Base-by-base conservation (phyloP, 2,113 vertebrate genomes). In the Sapayoa aenigma region DNA sequence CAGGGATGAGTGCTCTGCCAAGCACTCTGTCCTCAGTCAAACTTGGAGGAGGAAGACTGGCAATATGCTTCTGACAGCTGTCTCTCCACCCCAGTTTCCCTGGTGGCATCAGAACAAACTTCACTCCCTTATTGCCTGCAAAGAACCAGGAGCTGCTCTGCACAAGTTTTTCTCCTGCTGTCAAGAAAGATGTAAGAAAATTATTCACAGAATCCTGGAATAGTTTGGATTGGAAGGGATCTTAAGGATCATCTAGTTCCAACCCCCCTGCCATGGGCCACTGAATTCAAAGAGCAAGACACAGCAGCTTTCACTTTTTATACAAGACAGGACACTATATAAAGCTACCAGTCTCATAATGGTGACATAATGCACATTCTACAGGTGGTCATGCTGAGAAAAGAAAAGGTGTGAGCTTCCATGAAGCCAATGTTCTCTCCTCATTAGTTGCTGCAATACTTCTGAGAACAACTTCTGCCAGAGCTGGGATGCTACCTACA, bases 341-440 rank as follows among this genome's bases (percentile, higher is more conserved):
- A 91, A 92, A 94, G 83, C 76, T 31, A 72, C 68, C 0, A 4
- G 53, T 50, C 88, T 90, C 73, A 22, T 52, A 75, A 42, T 7
- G 75, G 65, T 78, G 92, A 96, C 91, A 75, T 50, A 96, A 84
- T 52, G 19, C 84, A 68, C 62, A 25, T 47, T 67, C 88, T 27
- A 71, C 83, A 72, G 65, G 56, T 79, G 41, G 87, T 92, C 92
- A 71, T 39, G 85, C 88, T 93, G 88, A 83, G 94, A 90, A 86
- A 78, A 92, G 65, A 94, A 90, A 81, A 92, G 49, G 60, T 52
- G 46, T 58, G 60, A 96, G 85, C 56, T 72, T 91, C 90, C 85
- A 77, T 15, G 37, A 80, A 94, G 85, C 39, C 68, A 44, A 1
- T 49, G 60, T 37, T 94, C 85, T 60, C 84, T 69, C 56, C 72